These are phyloP conservation scores for Spinibarbus caldwelli DNA, from an alignment of 2,797 vertebrate genomes.

Conservation along the genomic window DNA sequence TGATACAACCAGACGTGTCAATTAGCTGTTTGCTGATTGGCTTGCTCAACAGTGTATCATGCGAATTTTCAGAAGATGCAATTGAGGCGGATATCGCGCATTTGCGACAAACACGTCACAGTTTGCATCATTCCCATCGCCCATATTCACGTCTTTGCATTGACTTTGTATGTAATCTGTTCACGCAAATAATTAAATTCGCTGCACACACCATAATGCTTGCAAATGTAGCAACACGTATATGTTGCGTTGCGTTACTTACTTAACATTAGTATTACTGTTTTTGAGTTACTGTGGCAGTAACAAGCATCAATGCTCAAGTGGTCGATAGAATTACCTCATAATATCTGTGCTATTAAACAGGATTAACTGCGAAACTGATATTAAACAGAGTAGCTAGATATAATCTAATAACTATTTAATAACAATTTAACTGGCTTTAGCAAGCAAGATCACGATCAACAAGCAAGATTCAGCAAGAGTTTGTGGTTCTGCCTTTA, in stretches of 20 bases:
- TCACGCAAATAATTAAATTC: no score
- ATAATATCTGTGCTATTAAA: neutral
- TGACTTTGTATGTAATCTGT: no score
- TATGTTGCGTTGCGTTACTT: neutral
- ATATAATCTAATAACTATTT: neutral
- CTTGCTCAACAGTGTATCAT: no score
- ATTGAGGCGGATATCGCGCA: no score
- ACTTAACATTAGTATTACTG: neutral
- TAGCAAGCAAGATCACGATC: neutral
- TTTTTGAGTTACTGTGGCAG: neutral
- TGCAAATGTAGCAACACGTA: no score
- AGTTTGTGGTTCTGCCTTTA: neutral
- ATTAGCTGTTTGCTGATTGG: no score
- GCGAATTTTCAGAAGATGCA: no score
- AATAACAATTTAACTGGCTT: neutral
- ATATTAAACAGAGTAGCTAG: neutral
- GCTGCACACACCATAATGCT: neutral
- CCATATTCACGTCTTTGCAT: no score
- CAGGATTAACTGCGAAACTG: neutral
- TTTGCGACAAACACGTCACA: no score
- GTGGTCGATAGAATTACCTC: neutral
- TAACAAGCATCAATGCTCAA: neutral
- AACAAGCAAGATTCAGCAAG: no score
- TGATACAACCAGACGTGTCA: no score
- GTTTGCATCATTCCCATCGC: no score